A percentile compares a stretch with the other conserved stretches of the same genome.
phyloP scores from a whole-genome alignment of 2,113 vertebrate genomes.

The Eolophus roseicapilla region DNA sequence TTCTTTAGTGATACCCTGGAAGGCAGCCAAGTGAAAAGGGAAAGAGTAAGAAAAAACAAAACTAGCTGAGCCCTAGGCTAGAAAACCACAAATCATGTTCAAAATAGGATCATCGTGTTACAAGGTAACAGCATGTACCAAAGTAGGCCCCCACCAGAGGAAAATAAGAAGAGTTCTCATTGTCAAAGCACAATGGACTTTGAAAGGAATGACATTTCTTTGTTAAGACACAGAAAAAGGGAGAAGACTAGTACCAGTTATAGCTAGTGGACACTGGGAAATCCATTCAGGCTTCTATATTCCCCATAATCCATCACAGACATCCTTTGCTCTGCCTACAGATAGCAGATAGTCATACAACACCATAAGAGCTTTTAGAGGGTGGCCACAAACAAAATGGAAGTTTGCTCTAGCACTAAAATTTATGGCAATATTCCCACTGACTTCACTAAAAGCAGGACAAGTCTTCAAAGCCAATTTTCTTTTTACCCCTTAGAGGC shows the following conservation, averaged over 20 bases:
- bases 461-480: neutral
- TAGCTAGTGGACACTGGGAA: neutral
- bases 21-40: conserved; percentile 9
- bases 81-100: neutral
- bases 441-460: neutral
- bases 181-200: neutral
- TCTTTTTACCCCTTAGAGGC: neutral
- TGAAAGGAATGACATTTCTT: neutral
- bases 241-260: neutral
- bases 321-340: neutral
- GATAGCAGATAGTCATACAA: neutral
- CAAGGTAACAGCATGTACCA: neutral
- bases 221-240: neutral
- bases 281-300: neutral
- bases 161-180: neutral
- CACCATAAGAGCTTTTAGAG: neutral
- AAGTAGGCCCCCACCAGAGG: neutral
- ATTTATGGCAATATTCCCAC: neutral
- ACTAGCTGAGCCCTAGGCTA: neutral
- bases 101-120: neutral
- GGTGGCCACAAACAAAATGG: neutral
- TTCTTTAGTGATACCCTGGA: conserved; percentile 4
- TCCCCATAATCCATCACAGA: neutral
- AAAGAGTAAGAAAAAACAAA: neutral
- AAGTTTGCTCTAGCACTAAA: neutral